A percentile compares a stretch with the other conserved stretches of the same genome.
Conservation (phyloP, 2,113 vertebrate species). For the Patagioenas fasciata region DNA sequence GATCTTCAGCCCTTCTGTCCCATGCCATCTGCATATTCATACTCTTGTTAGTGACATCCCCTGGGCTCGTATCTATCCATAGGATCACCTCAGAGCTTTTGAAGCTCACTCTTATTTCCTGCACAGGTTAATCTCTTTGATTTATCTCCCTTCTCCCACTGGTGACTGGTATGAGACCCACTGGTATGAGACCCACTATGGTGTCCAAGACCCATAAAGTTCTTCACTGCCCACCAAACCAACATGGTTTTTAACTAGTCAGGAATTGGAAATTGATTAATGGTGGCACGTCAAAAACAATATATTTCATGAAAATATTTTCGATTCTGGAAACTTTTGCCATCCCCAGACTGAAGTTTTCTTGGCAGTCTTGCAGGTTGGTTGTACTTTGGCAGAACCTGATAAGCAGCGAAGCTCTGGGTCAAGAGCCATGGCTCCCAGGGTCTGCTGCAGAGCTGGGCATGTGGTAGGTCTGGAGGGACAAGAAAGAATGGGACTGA, state of each 20-base stretch:
- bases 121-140: background rate
- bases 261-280: background rate
- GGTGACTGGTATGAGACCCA: background rate
- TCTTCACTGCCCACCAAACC: background rate
- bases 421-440: background rate
- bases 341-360: background rate
- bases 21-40: fast-evolving
- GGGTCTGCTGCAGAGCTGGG: background rate
- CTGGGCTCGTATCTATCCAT: background rate
- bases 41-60: background rate
- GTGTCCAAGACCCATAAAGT: background rate
- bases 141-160: background rate
- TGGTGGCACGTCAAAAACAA: background rate
- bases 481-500: background rate
- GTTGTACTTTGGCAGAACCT: background rate
- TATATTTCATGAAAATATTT: background rate
- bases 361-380: background rate
- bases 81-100: background rate
- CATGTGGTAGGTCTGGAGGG: background rate
- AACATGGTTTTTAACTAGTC: background rate
- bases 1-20: background rate
- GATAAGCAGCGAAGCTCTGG: background rate
- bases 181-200: background rate
- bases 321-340: background rate
- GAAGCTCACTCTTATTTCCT: background rate